Base-by-base conservation (phyloP, 2,888 invertebrate species). In the Philereme vetulata region DNA sequence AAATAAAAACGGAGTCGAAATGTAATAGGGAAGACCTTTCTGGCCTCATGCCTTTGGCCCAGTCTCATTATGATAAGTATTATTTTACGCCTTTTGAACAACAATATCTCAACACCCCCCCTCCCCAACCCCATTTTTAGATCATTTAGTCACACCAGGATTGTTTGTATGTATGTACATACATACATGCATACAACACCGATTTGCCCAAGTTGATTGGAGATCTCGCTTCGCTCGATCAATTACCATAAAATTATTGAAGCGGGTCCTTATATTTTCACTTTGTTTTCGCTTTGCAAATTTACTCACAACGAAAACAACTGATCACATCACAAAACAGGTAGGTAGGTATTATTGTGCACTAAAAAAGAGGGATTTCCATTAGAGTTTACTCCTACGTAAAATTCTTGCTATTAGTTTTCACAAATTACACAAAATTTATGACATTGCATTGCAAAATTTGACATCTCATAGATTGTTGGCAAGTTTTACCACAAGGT, bases 301-400 rank as follows among this genome's bases (percentile, higher is more conserved):
- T 10, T 42, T 42, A 42, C 40, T 40, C 40, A 40, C 40, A 9
- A 40, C 8, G n/a, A 2, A 4, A 40, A 4, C 3, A 9, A 40
- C n/a, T 11, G 54, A 36, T 36, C 53, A 56, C 34, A 34, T 38
- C 48, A 53, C 44, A 36, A 10, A 44, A 9, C 5, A 60, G 38
- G n/a, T n/a, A n/a, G n/a, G n/a, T n/a, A n/a, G n/a, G 6, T 57
- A 53, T 45, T 57, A 52, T 42, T 50, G 10, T 44, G 43, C n/a
- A 45, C 35, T 44, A 8, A 38, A 45, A 60, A 62, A 62, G 51
- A 21, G 59, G 65, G 33, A 64, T 62, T 66, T 60, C 66, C 64
- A 68, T 21, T 35, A 10, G 32, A 54, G 9, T 44, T 32, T 47
- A 5, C 4, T 9, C 0, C n/a, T 34, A 9, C 9, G 2, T 44